Evolutionary conservation across 2,113 vertebrate genomes (phyloP), one percentile per base, ranked within the genome.

Genomic region (Carettochelys insculpta): DNA sequence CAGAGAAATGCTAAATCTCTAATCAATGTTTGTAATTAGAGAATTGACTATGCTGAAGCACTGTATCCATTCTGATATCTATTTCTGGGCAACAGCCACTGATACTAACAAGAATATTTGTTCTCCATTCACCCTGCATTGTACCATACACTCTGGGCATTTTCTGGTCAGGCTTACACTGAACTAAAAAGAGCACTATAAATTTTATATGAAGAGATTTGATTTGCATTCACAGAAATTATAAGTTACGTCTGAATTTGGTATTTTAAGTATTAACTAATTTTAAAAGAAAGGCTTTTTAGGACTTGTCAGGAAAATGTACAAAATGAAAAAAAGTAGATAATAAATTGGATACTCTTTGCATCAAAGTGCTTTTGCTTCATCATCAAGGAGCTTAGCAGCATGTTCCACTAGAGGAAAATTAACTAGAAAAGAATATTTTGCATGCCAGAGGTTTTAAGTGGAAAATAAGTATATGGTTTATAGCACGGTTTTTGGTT

Each of bases 51-150:
- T 81, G 89, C 19, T 45, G 73, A 92, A 87, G 24, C 80, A 88
- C 87, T 95, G 92, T 56, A 87, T 87, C 51, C 56, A 9, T 92
- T 88, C 86, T 80, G 51, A 90, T 92, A 27, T 83, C 0, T 90
- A 92, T 92, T 95, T 87, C 78, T 88, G n/a, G 87, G 31, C 61
- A 92, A 86, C 81, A 88, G 82, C 83, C 76, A 90, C n/a, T 90
- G 83, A 94, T 94, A 82, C 41, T 76, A 50, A 79, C 90, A 73
- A 89, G 90, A 94, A 88, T 92, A 85, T 93, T 73, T 83, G 48
- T 20, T n/a, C 31, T 86, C 56, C 65, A 34, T 47, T 50, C 53
- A n/a, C 25, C 86, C 77, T 75, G 88, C 88, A 71, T 82, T 48
- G 90, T 92, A 71, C 95, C 86, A 83, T 92, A 85, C 38, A 93